Conservation (phyloP, 2,888 invertebrate genomes). For the Nomada flava region DNA sequence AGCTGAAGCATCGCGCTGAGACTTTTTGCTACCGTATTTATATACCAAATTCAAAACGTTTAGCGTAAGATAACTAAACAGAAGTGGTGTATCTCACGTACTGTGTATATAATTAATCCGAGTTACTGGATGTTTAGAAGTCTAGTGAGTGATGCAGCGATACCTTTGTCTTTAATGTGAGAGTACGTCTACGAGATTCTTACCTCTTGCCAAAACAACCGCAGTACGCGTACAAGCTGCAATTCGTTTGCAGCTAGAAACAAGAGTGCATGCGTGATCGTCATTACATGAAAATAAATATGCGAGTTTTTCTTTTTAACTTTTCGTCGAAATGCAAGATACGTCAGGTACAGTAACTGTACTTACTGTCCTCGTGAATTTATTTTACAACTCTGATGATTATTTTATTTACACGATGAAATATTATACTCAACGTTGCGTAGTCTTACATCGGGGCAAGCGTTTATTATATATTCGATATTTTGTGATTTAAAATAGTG, state of each 20-base stretch:
- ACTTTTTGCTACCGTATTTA: constrained; percentile 81
- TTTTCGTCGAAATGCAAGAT: constrained; percentile 32
- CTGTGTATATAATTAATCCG: constrained; percentile 69
- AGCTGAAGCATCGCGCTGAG: constrained; percentile 62
- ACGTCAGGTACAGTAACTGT: constrained; percentile 27
- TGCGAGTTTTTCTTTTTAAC: constrained; percentile 17
- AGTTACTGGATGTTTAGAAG: constrained; percentile 74
- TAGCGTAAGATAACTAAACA: constrained; percentile 54
- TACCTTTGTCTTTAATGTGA: constrained; percentile 56
- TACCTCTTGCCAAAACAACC: constrained; percentile 70
- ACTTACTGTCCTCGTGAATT: constrained; percentile 36
- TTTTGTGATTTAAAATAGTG: constrained; percentile 13
- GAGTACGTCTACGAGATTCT: constrained; percentile 49
- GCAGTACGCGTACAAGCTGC: constrained; percentile 29
- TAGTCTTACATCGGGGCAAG: too few species aligned
- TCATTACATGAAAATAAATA: constrained; percentile 33
- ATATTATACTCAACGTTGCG: background rate
- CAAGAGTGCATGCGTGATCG: constrained; percentile 39
- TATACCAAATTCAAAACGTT: constrained; percentile 73
- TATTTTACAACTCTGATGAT: background rate
- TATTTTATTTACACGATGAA: background rate
- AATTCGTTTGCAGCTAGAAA: constrained; percentile 11
- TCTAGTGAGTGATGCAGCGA: constrained; percentile 66
- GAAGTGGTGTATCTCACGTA: constrained; percentile 61
- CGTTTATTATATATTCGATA: background rate